Conservation (phyloP, 1,140 invertebrate species). For the Ips nitidus region DNA sequence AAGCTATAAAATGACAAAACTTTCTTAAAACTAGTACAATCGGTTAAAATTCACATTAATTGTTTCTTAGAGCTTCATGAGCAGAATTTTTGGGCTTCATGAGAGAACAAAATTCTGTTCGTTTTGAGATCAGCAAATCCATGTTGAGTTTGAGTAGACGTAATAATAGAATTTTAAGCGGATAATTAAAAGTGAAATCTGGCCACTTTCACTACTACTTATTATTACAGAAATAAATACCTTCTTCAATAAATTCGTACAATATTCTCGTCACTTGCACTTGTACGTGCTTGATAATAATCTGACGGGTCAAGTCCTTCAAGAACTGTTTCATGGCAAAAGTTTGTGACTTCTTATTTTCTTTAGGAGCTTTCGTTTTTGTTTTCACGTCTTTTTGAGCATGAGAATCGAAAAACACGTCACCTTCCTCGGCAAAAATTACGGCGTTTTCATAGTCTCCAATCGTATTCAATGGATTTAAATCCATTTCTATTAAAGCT, state of each 20-base stretch:
- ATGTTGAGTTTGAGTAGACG: too few relatives aligned
- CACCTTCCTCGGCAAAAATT: slow-evolving; percentile 27
- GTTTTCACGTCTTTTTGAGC: not conserved
- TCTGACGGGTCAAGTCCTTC: slow-evolving; percentile 26
- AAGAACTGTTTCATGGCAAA: slow-evolving; percentile 21
- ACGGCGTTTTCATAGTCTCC: slow-evolving; percentile 37
- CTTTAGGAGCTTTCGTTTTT: slow-evolving; percentile 10
- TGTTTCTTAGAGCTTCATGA: too few relatives aligned
- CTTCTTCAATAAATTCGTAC: slow-evolving; percentile 30
- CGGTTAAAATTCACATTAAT: too few relatives aligned
- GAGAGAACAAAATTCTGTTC: too few relatives aligned
- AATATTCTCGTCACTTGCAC: slow-evolving; percentile 31
- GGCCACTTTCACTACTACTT: not conserved
- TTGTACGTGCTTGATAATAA: slow-evolving; percentile 37
- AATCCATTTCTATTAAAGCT: slow-evolving; percentile 34
- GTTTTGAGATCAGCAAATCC: too few relatives aligned
- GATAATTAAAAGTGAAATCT: too few relatives aligned
- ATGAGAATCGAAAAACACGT: slow-evolving; percentile 1
- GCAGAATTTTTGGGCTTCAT: too few relatives aligned
- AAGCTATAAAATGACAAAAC: too few relatives aligned
- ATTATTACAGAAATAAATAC: not conserved
- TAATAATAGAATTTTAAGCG: too few relatives aligned
- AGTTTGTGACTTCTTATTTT: slow-evolving; percentile 21
- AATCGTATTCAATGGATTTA: slow-evolving; percentile 42
- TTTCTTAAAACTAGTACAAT: too few relatives aligned